Percentiles rank a stretch among this genome's conserved stretches.
Evolutionary conservation across 2,113 vertebrate genomes (phyloP).

Genomic region (Gorsachius goisagi): DNA sequence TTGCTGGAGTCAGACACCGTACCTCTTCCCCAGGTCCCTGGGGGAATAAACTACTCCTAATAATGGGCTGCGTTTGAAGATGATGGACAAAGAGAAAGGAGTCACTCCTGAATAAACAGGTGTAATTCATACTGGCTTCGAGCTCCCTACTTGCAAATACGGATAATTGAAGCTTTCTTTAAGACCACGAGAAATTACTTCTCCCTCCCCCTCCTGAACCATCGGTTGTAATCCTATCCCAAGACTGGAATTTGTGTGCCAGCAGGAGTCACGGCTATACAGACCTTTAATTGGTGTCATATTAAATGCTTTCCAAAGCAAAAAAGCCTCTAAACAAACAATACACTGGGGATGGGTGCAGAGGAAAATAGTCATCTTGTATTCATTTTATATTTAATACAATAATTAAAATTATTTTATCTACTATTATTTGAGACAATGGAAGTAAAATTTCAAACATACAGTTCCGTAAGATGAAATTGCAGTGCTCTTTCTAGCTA

Average conservation of each 20-base stretch:
- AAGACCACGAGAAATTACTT: neutral
- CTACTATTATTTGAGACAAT: neutral
- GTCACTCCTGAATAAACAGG: neutral
- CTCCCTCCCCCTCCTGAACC: neutral
- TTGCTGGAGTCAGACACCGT: neutral
- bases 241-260: neutral
- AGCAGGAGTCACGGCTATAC: neutral
- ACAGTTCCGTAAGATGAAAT: neutral
- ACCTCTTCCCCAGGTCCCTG: neutral
- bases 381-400: neutral
- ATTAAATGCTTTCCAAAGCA: constrained; percentile 33
- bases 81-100: neutral
- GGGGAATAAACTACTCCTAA: neutral
- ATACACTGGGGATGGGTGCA: neutral
- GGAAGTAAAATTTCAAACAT: constrained; percentile 5
- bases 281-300: neutral
- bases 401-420: neutral
- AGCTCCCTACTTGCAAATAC: neutral
- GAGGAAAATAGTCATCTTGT: neutral
- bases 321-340: constrained; percentile 18
- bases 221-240: neutral
- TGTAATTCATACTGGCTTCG: neutral
- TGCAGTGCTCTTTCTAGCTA: neutral
- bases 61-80: neutral
- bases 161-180: neutral